Evolutionary conservation across 1,140 invertebrate species (phyloP), one percentile per base, ranked within the genome.

Genomic region (Zelostemma sp.): DNA sequence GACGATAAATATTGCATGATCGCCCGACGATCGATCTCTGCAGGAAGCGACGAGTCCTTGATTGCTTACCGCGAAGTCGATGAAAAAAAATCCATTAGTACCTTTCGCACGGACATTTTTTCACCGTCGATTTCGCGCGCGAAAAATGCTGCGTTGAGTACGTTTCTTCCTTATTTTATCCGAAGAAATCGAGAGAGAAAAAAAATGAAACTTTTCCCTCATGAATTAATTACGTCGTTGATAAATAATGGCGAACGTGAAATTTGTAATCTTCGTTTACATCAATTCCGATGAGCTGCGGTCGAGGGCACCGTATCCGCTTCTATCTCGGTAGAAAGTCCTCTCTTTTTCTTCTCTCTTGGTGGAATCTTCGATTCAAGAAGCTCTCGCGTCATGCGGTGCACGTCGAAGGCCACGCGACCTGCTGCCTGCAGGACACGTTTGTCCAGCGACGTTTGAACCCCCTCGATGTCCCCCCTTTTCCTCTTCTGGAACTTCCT

Each of bases 361-460:
- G 51, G 53, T 63, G 53, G 54, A 61, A 69, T 67, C 55, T 56
- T 66, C 65, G 57, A 66, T 73, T 73, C 62, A 72, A 72, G 70
- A 73, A 68, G 61, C 69, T 60, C 60, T 8, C 21, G 65, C 66
- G 53, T 72, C 75, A 78, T 79, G 78, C 78, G 57, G 60, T 70
- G 68, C 78, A 77, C 78, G 77, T 80, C 78, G 78, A 80, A 80
- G 78, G 78, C 77, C 76, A 79, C 77, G 78, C 78, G 78, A 80
- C 75, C 74, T 48, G 76, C 66, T 68, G 68, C 74, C 70, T 63
- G 53, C 64, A 58, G 61, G 64, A 72, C 65, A 62, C 65, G 70
- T 68, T 73, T 68, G 61, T 66, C 66, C 63, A 61, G 55, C 40
- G 16, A 41, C 41, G 46, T 18, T 55, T 41, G 21, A 25, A 48